Evolutionary conservation across 2,888 invertebrate species (phyloP), one percentile per base, ranked within the genome.

Genomic region (Perdita meconis): DNA sequence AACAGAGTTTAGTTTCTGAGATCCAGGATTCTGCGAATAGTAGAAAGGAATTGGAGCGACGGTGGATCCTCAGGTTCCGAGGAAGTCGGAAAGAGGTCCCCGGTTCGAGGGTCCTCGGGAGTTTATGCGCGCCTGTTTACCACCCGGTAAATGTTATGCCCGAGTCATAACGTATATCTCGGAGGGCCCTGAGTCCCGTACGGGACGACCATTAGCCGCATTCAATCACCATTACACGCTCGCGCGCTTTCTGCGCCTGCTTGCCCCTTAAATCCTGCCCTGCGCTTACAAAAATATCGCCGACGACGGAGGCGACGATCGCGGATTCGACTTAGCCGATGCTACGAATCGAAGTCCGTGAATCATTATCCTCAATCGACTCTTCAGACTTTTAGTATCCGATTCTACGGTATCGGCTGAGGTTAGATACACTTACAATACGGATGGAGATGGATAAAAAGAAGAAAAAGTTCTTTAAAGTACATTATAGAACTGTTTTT

Each of bases 141-240:
- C 78, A 82, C 83, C 84, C 84, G 77, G 83, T 81, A 82, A 84
- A 83, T 79, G 83, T 84, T 84, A 83, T 83, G 79, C 81, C 55
- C 70, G 51, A 77, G 79, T 81, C 84, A 84, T 84, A 85, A 85
- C 82, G 85, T 85, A 84, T 78, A 85, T 84, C 85, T 82, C 40
- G 80, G 70, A 75, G 78, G 78, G 78, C 72, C 74, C 34, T 57
- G 78, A 79, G 78, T 82, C 80, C 74, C 84, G 81, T 82, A 84
- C 78, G 69, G 79, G 80, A 86, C 77, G 82, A 82, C 84, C 81
- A 87, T 87, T 87, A 87, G 85, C 85, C 78, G 84, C 85, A 86
- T 87, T 88, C 87, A 84, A 87, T 87, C 87, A 87, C 85, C 87
- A 87, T 88, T 86, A 85, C 75, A 81, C 86, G 83, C 81, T 85